Conservation (phyloP, 1,140 invertebrate genomes). For the Pararge aegeria region DNA sequence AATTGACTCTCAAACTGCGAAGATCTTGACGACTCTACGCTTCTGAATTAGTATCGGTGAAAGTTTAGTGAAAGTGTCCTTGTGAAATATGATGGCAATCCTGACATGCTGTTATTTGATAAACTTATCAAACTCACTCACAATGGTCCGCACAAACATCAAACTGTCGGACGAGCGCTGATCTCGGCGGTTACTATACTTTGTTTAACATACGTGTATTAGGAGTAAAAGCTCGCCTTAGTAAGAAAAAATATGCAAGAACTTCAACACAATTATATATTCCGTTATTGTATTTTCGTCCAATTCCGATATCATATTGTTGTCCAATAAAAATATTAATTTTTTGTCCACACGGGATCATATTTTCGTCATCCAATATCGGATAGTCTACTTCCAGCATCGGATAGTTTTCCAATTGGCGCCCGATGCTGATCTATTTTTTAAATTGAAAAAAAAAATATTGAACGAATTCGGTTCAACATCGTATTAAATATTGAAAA, state of each 20-base stretch:
- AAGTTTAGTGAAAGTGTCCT: not conserved
- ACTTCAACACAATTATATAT: conserved; percentile 16
- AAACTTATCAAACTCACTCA: conserved; percentile 37
- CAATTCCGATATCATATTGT: no score
- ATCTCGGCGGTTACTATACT: conserved; percentile 15
- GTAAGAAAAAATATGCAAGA: conserved; percentile 6
- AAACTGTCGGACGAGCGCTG: conserved; percentile 9
- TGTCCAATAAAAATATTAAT: no score
- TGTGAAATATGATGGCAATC: not conserved
- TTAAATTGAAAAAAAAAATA: no score
- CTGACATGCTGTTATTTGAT: conserved; percentile 33
- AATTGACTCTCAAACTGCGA: no score
- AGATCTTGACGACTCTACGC: no score
- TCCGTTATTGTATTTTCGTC: no score
- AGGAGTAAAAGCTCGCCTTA: conserved; percentile 27
- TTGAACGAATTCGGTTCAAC: no score
- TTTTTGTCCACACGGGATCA: no score
- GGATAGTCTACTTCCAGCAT: no score
- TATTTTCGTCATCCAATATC: no score
- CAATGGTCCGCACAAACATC: conserved; percentile 10
- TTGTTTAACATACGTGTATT: conserved; percentile 13
- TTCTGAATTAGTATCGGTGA: conserved; percentile 10
- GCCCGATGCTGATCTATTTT: no score
- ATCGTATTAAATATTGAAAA: not conserved
- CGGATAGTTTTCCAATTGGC: no score